These are phyloP conservation scores for Dasyprocta punctata DNA, from an alignment of 2,113 vertebrate species.

Conservation along the genomic window DNA sequence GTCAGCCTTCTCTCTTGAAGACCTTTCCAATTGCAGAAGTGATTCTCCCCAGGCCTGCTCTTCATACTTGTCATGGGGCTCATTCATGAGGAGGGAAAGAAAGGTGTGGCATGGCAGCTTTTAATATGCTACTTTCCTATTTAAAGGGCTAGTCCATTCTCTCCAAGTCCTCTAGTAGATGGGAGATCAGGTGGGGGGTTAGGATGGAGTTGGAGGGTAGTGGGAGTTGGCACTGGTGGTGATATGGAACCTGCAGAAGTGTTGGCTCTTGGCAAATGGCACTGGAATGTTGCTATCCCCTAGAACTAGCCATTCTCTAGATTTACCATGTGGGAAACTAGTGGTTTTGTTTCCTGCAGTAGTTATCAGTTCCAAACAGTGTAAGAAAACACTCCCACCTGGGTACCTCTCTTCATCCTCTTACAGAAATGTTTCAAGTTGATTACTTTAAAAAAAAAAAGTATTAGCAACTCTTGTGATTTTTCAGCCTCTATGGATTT, in stretches of 20 bases:
- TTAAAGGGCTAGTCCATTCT: neutral
- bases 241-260: neutral
- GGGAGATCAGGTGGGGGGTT: neutral
- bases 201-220: neutral
- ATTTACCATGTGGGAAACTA: neutral
- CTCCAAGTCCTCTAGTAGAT: neutral
- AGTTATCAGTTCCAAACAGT: neutral
- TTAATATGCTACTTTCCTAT: neutral
- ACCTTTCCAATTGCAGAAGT: neutral
- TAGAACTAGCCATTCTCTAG: neutral
- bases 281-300: neutral
- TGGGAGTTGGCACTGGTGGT: neutral
- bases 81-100: neutral
- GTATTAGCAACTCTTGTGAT: neutral
- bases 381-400: neutral
- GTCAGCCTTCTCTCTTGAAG: neutral
- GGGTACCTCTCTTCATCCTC: conserved; percentile 8
- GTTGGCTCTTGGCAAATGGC: neutral
- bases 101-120: neutral
- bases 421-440: neutral
- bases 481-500: neutral
- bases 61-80: neutral
- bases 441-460: neutral
- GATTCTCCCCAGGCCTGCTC: neutral
- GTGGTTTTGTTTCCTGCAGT: neutral